Base-by-base conservation (phyloP, 1,140 invertebrate genomes). In the Drosophila burlai region DNA sequence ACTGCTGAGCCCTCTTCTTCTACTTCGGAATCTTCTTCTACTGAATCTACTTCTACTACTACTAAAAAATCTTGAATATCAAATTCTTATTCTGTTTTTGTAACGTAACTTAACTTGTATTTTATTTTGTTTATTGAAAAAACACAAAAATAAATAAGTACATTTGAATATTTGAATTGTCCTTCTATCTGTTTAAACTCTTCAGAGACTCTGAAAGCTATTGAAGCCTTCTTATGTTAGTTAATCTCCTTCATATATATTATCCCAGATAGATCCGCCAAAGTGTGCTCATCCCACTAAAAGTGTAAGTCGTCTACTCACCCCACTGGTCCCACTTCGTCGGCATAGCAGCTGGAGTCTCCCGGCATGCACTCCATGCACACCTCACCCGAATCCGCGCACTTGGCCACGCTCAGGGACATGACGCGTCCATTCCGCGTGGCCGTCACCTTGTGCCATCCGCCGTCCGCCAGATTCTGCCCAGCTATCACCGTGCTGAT, bases 391-490 rank as follows among this genome's bases (percentile, higher is more conserved):
- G 97, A 96, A 73, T 98, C 97, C 13, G 95, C 95, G 83, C 97
- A 98, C 24, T 94, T 94, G 4, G 96, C 95, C 5, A 98, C 95
- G 80, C 96, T 97, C 18, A 98, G 90, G 3, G 97, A 98, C 50
- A 97, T 96, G 1, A 97, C 96, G 66, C 97, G 94, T 47, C 97
- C 96, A 92, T 98, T 98, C 85, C 98, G 95, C 0, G 97, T 98
- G 0, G 97, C 97, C 4, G 97, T 98, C 7, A 99, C 95, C 91
- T 98, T 97, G 82, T 98, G 96, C 98, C 98, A 99, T 62, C 95
- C 95, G 11, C 97, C 98, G 93, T 98, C 97, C 1, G 97, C 95
- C 2, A 99, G 94, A 69, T 95, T 95, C 46, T 94, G 94, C 34
- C 94, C 94, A 9, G 98, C 96, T 1, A 95, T 94, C 3, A 98